Conservation (phyloP, 2,797 vertebrate genomes). For the Lagorchestes hirsutus region DNA sequence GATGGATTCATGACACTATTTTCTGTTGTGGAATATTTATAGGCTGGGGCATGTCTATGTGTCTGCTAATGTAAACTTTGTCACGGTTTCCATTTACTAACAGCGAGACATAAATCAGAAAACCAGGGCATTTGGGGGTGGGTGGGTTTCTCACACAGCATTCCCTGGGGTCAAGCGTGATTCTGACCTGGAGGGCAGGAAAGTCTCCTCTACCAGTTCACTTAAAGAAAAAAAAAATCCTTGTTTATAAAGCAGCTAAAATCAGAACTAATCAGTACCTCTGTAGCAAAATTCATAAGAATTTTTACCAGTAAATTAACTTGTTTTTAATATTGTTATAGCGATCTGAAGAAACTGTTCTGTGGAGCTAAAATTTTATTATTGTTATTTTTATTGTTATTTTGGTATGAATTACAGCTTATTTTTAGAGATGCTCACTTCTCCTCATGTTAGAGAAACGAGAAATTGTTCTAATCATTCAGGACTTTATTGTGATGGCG, state of each 20-base stretch:
- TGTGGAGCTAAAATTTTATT: slow-evolving; percentile 65
- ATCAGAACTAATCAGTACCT: slow-evolving; percentile 73
- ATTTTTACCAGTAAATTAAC: slow-evolving; percentile 75
- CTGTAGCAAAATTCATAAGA: slow-evolving; percentile 73
- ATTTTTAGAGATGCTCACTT: slow-evolving; percentile 76
- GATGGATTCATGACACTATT: slow-evolving; percentile 74
- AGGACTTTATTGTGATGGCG: slow-evolving; percentile 82
- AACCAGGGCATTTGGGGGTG: slow-evolving; percentile 48
- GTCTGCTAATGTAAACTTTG: slow-evolving; percentile 76
- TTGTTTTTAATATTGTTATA: slow-evolving; percentile 72
- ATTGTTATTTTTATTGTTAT: slow-evolving; percentile 64
- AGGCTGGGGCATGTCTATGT: slow-evolving; percentile 73
- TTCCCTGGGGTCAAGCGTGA: slow-evolving; percentile 60
- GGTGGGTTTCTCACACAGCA: neutral
- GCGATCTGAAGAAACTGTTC: slow-evolving; percentile 62
- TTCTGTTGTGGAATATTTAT: slow-evolving; percentile 71
- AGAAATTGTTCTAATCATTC: slow-evolving; percentile 81
- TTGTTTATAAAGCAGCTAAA: slow-evolving; percentile 71
- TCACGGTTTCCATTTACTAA: slow-evolving; percentile 76
- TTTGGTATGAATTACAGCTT: slow-evolving; percentile 72
- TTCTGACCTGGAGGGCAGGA: slow-evolving; percentile 72
- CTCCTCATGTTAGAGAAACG: slow-evolving; percentile 78
- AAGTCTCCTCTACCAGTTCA: slow-evolving; percentile 61
- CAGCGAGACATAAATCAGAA: slow-evolving; percentile 75
- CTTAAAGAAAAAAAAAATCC: slow-evolving; percentile 31